Evolutionary conservation across 2,888 invertebrate genomes (phyloP).

Genomic region (Aricia artaxerxes): DNA sequence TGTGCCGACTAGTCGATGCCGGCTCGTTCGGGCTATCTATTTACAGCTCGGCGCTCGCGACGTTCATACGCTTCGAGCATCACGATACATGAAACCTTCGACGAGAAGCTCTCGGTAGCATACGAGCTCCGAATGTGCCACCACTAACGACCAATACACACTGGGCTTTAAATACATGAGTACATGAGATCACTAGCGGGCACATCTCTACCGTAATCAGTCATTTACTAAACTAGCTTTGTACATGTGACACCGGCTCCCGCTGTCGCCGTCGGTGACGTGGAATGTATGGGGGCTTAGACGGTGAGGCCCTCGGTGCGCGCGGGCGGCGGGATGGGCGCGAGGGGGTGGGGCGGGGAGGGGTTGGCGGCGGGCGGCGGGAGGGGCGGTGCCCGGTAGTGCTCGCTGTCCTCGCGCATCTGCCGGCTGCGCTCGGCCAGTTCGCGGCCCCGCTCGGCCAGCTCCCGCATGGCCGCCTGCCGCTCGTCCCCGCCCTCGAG

Average conservation of each 20-base stretch:
- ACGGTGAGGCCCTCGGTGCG: conserved; percentile 88
- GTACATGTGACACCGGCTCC: conserved; percentile 36
- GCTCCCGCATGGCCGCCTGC: conserved; percentile 75
- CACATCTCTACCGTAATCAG: conserved; percentile 35
- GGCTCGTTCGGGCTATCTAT: neutral
- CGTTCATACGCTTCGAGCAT: neutral
- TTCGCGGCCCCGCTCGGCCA: conserved; percentile 78
- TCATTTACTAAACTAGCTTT: conserved; percentile 38
- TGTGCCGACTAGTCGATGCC: conserved; percentile 38
- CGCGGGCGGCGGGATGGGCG: conserved; percentile 82
- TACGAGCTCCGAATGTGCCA: neutral
- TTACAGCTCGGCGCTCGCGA: neutral
- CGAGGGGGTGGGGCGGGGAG: conserved; percentile 71
- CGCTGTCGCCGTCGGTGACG: conserved; percentile 8
- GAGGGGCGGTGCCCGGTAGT: conserved; percentile 67
- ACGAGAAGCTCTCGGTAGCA: neutral
- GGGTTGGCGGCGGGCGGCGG: conserved; percentile 49
- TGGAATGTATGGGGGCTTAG: conserved; percentile 73
- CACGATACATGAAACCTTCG: neutral
- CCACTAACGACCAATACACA: neutral
- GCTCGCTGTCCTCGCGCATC: conserved; percentile 72
- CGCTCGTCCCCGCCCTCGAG: conserved; percentile 70
- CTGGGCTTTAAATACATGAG: conserved; percentile 3
- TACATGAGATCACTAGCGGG: conserved; percentile 24
- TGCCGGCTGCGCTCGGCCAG: conserved; percentile 75